Conservation (phyloP, 2,797 vertebrate species). For the Enteromius mattozi region DNA sequence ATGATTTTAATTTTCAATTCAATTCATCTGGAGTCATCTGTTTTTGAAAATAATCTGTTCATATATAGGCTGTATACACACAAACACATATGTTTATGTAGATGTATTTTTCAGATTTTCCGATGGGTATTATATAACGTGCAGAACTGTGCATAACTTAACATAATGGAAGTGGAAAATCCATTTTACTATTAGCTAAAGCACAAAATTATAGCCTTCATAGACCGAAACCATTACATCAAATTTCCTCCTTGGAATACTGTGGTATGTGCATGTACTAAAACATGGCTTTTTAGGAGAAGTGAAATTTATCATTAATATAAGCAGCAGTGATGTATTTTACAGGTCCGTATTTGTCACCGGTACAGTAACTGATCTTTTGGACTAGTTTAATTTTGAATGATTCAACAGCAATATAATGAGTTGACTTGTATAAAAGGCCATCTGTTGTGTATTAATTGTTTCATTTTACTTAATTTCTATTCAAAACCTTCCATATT, state of each 20-base stretch:
- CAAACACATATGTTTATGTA: not conserved
- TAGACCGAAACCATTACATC: slow-evolving; percentile 16
- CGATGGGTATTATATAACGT: not conserved
- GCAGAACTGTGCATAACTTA: not conserved
- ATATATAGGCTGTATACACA: too few species aligned
- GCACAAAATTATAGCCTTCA: slow-evolving; percentile 28
- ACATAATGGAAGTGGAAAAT: slow-evolving; percentile 39
- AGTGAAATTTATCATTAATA: slow-evolving; percentile 11
- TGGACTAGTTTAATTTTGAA: not conserved
- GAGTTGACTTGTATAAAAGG: not conserved
- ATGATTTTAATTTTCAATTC: too few species aligned
- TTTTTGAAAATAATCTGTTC: too few species aligned
- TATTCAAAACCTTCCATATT: not conserved
- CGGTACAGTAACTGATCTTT: not conserved
- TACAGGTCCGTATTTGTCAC: not conserved
- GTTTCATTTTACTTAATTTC: not conserved
- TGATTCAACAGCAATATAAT: not conserved
- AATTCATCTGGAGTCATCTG: too few species aligned
- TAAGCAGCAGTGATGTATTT: not conserved
- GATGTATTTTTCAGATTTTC: not conserved
- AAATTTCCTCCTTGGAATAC: slow-evolving; percentile 11
- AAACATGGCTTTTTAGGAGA: not conserved
- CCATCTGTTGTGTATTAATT: not conserved
- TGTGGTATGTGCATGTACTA: slow-evolving; percentile 9
- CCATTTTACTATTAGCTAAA: slow-evolving; percentile 49